Conservation (phyloP, 2,797 vertebrate species). For the Coccyzus lansbergi region DNA sequence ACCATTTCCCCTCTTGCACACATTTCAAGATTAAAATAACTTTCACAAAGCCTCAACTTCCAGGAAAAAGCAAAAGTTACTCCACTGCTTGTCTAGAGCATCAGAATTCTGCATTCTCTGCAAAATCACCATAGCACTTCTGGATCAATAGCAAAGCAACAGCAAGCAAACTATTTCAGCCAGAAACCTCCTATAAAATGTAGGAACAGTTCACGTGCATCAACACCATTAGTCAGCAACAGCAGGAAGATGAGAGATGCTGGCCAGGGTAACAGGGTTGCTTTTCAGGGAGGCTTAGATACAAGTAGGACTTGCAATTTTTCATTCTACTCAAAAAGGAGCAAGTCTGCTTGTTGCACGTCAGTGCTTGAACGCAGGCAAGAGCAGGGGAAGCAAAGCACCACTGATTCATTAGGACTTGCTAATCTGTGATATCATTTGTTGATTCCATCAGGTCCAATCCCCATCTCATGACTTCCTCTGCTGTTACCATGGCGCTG, state of each 20-base stretch:
- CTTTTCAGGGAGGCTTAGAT: not conserved
- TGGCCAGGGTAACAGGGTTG: not conserved
- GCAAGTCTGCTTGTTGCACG: not conserved
- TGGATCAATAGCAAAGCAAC: not conserved
- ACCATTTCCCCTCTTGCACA: not conserved
- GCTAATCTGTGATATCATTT: slow-evolving; percentile 72
- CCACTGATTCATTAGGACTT: slow-evolving; percentile 30
- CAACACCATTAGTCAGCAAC: not conserved
- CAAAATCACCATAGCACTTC: not conserved
- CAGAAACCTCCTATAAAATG: not conserved
- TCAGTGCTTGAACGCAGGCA: not conserved
- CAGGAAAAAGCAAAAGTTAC: not conserved
- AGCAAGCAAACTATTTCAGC: not conserved
- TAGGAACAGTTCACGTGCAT: not conserved
- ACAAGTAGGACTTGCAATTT: not conserved
- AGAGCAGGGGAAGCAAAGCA: not conserved
- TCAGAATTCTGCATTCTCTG: not conserved
- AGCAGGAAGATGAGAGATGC: not conserved
- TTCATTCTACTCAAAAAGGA: not conserved
- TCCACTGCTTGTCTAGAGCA: not conserved
- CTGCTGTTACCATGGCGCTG: slow-evolving; percentile 74
- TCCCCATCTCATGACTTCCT: slow-evolving; percentile 74
- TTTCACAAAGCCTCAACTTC: not conserved
- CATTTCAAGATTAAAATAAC: not conserved
- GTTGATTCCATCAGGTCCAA: slow-evolving; percentile 69